Evolutionary conservation across 2,888 invertebrate genomes (phyloP).

Genomic region (Melikaiella ostensackeni): DNA sequence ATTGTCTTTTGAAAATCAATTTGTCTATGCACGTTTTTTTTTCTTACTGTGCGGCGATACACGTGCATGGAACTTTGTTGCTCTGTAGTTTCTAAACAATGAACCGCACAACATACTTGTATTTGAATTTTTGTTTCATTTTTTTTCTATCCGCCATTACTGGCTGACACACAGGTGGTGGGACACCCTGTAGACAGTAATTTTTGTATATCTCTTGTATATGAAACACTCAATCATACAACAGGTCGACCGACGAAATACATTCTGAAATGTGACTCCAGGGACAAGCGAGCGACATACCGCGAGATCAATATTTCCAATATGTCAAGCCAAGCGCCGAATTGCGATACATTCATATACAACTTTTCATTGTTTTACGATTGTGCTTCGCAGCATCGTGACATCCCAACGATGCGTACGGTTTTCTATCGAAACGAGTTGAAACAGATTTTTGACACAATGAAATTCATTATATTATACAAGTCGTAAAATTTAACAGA

Average conservation of each 20-base stretch:
- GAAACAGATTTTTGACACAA: conserved; percentile 2
- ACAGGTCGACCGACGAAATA: conserved; percentile 63
- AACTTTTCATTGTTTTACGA: conserved; percentile 57
- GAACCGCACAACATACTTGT: too few relatives aligned
- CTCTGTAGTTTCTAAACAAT: too few relatives aligned
- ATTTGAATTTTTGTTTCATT: too few relatives aligned
- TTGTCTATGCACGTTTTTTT: too few relatives aligned
- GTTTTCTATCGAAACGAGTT: conserved; percentile 20
- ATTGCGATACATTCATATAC: conserved; percentile 53
- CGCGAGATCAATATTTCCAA: conserved; percentile 61
- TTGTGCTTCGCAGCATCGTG: conserved; percentile 46
- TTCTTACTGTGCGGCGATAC: too few relatives aligned
- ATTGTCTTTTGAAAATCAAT: too few relatives aligned
- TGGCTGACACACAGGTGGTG: too few relatives aligned
- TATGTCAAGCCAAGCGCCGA: conserved; percentile 56
- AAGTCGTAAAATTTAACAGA: conserved; percentile 13
- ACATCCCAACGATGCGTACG: conserved; percentile 42
- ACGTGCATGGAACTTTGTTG: too few relatives aligned
- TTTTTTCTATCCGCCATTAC: too few relatives aligned
- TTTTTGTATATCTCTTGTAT: conserved; percentile 23
- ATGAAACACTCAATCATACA: conserved; percentile 61
- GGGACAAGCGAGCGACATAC: conserved; percentile 59
- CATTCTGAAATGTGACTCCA: conserved; percentile 65
- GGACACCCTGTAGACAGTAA: too few relatives aligned
- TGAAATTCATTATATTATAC: conserved; percentile 25